phyloP scores from a whole-genome alignment of 2,888 invertebrate species.

The Ecliptopera silaceata region DNA sequence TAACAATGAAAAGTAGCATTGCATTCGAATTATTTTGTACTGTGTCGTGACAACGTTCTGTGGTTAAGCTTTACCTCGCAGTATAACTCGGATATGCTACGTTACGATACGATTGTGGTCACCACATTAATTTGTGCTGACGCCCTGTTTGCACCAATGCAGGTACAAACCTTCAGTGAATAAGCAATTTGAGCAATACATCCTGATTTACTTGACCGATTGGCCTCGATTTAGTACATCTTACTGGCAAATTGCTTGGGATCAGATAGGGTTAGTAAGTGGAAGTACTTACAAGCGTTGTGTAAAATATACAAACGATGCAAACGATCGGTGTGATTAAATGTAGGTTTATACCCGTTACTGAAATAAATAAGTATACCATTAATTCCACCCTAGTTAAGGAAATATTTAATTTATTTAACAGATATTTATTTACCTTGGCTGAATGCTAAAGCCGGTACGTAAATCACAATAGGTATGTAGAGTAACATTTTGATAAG shows the following conservation, averaged over 20 bases:
- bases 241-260: conserved; percentile 45
- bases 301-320: conserved; percentile 96
- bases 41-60: no score
- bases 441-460: conserved; percentile 93
- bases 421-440: conserved; percentile 81
- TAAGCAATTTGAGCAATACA: not conserved
- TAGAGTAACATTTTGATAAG: conserved; percentile 89
- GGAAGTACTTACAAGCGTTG: conserved; percentile 88
- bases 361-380: conserved; percentile 65
- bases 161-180: not conserved
- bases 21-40: no score
- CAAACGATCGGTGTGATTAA: conserved; percentile 91
- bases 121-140: not conserved
- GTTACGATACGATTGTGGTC: no score
- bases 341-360: conserved; percentile 92
- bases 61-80: no score
- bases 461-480: conserved; percentile 93
- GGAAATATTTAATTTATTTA: not conserved
- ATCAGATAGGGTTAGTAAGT: conserved; percentile 46
- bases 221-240: conserved; percentile 46
- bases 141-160: not conserved
- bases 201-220: conserved; percentile 24
- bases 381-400: no score
- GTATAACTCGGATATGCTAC: no score
- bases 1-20: no score